Percentiles rank a stretch among this genome's conserved stretches.
Evolutionary conservation across 2,888 invertebrate genomes (phyloP).

Genomic region (Congeria kusceri): DNA sequence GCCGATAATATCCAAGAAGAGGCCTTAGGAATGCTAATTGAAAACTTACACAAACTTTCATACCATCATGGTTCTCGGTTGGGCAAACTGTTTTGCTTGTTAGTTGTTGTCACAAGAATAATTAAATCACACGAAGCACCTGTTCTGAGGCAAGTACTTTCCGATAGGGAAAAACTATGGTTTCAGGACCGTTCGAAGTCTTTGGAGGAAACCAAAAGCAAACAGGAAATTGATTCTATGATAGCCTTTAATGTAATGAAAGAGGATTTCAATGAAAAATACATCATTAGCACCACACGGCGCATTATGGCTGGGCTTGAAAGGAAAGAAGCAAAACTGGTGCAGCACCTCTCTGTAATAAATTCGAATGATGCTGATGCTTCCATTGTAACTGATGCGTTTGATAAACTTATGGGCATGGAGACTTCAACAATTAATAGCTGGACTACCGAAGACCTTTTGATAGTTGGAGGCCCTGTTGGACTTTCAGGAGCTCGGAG

Average conservation of each 20-base stretch:
- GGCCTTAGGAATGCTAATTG: not conserved
- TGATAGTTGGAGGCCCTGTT: not conserved
- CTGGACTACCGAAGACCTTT: not conserved
- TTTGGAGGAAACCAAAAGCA: not conserved
- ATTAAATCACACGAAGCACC: not conserved
- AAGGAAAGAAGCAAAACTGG: not conserved
- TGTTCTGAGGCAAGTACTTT: not conserved
- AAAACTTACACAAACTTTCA: not conserved
- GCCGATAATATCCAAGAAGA: not conserved
- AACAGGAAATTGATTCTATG: not conserved
- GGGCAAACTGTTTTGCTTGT: not conserved
- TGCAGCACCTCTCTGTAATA: not conserved
- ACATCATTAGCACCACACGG: not conserved
- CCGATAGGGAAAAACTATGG: not conserved
- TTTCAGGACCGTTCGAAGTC: not conserved
- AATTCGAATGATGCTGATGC: conserved; percentile 4
- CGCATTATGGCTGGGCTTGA: not conserved
- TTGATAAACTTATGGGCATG: not conserved
- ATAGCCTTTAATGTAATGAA: conserved; percentile 3
- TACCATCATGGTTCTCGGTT: not conserved
- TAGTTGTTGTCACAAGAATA: not conserved
- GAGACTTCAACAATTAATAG: not conserved
- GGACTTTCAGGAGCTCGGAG: not conserved
- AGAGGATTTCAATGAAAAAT: not conserved
- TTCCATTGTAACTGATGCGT: not conserved